Evolutionary conservation across 2,113 vertebrate species (phyloP), one percentile per base, ranked within the genome.

Genomic region (Macroglossus sobrinus): DNA sequence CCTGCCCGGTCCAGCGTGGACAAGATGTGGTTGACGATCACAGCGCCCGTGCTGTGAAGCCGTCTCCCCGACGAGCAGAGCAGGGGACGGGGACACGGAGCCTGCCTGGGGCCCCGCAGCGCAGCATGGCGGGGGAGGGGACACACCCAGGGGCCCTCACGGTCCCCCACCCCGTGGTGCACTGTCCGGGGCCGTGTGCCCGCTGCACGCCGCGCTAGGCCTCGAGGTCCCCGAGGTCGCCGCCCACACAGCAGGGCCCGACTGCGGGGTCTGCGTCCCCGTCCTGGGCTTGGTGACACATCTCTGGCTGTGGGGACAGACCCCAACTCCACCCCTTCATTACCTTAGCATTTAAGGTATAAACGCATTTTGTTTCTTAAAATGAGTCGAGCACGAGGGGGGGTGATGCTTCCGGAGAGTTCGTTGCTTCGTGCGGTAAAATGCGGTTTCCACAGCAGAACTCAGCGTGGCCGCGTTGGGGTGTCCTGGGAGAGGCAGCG

Each of bases 211-310:
- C 12, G 13, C 47, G 8, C 19, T 40, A 53, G n/a, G 1, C 7
- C 18, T 18, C 12, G 0, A 33, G 61, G 57, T 21, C 55, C 21
- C 0, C 47, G 30, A n/a, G 16, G 3, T 12, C 1, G 28, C 38
- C 38, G 11, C 15, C 28, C 19, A 64, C 28, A 38, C 8, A 35
- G 14, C 10, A 0, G 35, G 13, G 35, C 18, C 45, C 15, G 0
- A 15, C 11, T 2, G 3, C 4, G 1, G 0, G 4, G n/a, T 38
- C 2, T 0, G 19, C 21, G 55, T 24, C 35, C 11, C 12, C 13
- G 3, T n/a, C 12, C 57, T 3, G 8, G 38, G 6, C 8, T 5
- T 6, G 28, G 18, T 24, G 5, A 0, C 7, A 5, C 3, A 16
- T 19, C 2, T 47, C 24, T 9, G 33, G 50, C 24, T 22, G 9